Percentiles rank a stretch among this genome's conserved stretches.
These are phyloP conservation scores for Nematostella vectensis DNA, from an alignment of 92 coral and sea anemone species.

Conservation along the genomic window DNA sequence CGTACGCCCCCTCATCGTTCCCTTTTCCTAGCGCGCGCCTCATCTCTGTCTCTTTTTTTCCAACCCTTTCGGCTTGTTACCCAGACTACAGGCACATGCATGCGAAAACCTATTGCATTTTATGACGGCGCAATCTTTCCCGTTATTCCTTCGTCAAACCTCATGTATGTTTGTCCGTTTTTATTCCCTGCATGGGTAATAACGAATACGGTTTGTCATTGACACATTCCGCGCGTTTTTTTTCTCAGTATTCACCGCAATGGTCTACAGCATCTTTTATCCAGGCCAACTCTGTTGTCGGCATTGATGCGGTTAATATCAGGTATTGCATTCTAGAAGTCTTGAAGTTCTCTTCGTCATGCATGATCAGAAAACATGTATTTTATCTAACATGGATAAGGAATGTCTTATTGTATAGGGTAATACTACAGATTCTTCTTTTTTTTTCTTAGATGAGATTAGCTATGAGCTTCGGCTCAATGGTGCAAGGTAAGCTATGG, in stretches of 20 bases:
- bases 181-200: no score
- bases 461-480: conserved; percentile 70
- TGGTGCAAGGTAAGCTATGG: conserved; percentile 61
- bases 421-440: conserved; percentile 2
- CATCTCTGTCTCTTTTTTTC: no score
- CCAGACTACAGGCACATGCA: not conserved
- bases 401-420: not conserved
- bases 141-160: no score
- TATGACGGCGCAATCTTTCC: not conserved
- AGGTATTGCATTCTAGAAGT: conserved; percentile 13
- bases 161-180: no score
- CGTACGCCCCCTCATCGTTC: no score
- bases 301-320: conserved; percentile 20
- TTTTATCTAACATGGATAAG: no score
- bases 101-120: not conserved
- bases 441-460: conserved; percentile 58
- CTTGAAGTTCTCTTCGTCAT: no score
- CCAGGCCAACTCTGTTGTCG: conserved; percentile 29
- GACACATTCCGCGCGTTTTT: not conserved
- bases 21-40: no score
- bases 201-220: not conserved
- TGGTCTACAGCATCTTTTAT: conserved; percentile 37
- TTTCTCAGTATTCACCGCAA: conserved; percentile 34
- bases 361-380: no score
- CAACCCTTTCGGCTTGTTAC: no score